A percentile compares a stretch with the other conserved stretches of the same genome.
These are phyloP conservation scores for Amniataba percoides DNA, from an alignment of 2,797 vertebrate genomes.

Conservation along the genomic window DNA sequence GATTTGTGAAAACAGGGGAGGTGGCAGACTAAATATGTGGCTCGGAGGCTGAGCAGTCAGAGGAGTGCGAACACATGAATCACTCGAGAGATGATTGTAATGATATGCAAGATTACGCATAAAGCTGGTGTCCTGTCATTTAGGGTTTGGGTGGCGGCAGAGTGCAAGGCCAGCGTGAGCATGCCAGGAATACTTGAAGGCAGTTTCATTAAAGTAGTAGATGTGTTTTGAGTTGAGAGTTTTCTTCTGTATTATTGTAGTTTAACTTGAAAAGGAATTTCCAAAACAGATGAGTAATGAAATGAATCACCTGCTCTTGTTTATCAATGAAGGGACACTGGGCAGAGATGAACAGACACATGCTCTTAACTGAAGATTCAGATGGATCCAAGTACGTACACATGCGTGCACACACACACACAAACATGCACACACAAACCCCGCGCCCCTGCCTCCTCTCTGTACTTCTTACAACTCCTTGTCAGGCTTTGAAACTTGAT, in stretches of 20 bases:
- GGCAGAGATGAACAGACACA: slow-evolving; percentile 53
- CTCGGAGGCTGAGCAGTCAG: slow-evolving; percentile 44
- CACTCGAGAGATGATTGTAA: slow-evolving; percentile 51
- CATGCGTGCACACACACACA: slow-evolving; percentile 37
- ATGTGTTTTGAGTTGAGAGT: not conserved
- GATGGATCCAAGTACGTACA: slow-evolving; percentile 44
- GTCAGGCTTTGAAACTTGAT: slow-evolving; percentile 87
- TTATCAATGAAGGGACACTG: slow-evolving; percentile 33
- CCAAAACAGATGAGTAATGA: slow-evolving; percentile 7
- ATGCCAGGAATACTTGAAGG: slow-evolving; percentile 43
- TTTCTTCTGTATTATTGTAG: slow-evolving; percentile 7
- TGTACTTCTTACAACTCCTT: slow-evolving; percentile 80
- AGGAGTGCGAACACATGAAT: slow-evolving; percentile 63
- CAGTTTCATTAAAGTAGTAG: slow-evolving; percentile 33
- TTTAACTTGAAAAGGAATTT: slow-evolving; percentile 29
- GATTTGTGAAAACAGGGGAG: slow-evolving; percentile 20
- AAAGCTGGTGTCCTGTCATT: slow-evolving; percentile 65
- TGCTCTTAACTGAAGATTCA: slow-evolving; percentile 43
- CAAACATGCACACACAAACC: slow-evolving; percentile 35
- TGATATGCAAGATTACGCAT: slow-evolving; percentile 60
- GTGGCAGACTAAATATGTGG: slow-evolving; percentile 15
- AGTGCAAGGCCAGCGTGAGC: slow-evolving; percentile 36
- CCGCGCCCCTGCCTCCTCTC: slow-evolving; percentile 53
- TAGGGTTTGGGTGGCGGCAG: slow-evolving; percentile 49
- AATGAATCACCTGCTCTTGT: slow-evolving; percentile 52